Evolutionary conservation across 2,888 invertebrate species (phyloP), one percentile per base, ranked within the genome.

Genomic region (Cephonodes hylas): DNA sequence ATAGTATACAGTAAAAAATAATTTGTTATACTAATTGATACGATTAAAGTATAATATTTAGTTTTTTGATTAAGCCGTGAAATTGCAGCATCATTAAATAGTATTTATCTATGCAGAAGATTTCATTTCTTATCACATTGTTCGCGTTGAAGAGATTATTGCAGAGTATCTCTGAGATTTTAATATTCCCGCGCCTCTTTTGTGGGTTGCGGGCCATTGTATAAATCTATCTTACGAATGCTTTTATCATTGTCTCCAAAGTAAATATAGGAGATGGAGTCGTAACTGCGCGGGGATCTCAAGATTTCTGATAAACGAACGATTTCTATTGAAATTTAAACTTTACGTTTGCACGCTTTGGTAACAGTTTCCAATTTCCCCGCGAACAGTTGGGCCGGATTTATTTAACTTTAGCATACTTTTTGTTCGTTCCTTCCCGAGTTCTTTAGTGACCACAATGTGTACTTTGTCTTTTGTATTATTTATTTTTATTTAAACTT

Each of bases 211-310:
- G 79, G 77, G 68, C 77, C 77, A 76, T 80, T 80, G 78, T 77
- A 75, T 77, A 81, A 83, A 83, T 81, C 79, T 76, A 67, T 70
- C 60, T 67, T 72, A 75, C 71, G 74, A 73, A 79, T 64, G 81
- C 78, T 82, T 82, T 86, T 84, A 84, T 85, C 83, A 84, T 76
- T 74, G 79, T 77, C 76, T 76, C 68, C 66, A 75, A 77, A 83
- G 80, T 79, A 83, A 84, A 84, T 81, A 81, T 75, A 67, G 69
- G 68, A 38, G 57, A 60, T 56, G 56, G 56, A 42, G 42, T 25
- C 42, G 44, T 56, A 23, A 53, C 59, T 42, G 31, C 53, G 48
- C 61, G 61, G 58, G 63, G 48, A 59, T 63, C 57, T 63, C 58
- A 53, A 60, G 68, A 68, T 65, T 59, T 68, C 72, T 69, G 72